Evolutionary conservation across 2,888 invertebrate genomes (phyloP), one percentile per base, ranked within the genome.

Genomic region (Eupithecia insigniata): DNA sequence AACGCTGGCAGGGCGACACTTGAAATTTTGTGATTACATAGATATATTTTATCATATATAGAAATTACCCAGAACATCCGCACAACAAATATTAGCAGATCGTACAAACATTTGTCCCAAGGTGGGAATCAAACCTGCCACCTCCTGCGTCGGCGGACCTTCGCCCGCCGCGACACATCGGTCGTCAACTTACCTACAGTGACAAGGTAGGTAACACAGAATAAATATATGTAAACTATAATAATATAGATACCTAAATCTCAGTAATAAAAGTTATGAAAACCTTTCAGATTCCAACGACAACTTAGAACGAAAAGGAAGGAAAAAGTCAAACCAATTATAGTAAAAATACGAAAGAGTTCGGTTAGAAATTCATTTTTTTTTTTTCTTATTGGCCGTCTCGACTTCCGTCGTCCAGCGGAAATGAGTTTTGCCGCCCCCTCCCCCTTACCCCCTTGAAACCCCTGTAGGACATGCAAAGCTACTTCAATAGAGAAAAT

Each of bases 401-500:
- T 85, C 79, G 84, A 83, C 88, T 90, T 91, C 90, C 91, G 90
- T 81, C 87, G 87, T 83, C 89, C 84, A 83, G 87, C 87, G 93
- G 93, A 94, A 93, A 93, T 94, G 93, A 93, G 92, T 90, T 92
- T 89, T 85, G 79, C 89, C 84, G 79, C 85, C 84, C 81, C 80
- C 76, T 70, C 78, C 79, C 79, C 80, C 70, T 71, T 71, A 43
- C 64, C 77, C 78, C 64, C 74, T 79, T 83, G 76, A 74, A 78
- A 78, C 76, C 64, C 70, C 73, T 80, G 81, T 80, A 85, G 85
- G 85, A 89, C 88, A 84, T 84, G 86, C 85, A 86, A 89, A 86
- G 84, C 84, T 84, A 85, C 85, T 85, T 89, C 85, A 87, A 89
- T 88, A 51, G 6, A 8, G 18, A 60, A 60, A 30, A 60, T 60